These are phyloP conservation scores for Hipparchia sbordonii DNA, from an alignment of 2,888 invertebrate genomes.

Conservation along the genomic window DNA sequence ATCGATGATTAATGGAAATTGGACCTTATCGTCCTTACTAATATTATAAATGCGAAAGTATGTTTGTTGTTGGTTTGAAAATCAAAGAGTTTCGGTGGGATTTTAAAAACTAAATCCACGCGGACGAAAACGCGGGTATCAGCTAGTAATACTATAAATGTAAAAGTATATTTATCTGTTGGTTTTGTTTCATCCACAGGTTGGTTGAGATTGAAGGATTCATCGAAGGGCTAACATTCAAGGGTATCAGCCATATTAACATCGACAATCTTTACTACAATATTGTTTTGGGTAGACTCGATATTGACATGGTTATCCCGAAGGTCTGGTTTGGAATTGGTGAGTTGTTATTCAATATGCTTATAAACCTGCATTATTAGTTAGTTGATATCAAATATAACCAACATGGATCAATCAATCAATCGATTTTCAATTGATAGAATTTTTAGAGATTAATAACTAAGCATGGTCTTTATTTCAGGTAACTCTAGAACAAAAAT, in stretches of 20 bases:
- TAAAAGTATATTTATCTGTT: not conserved
- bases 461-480: not conserved
- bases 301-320: conserved; percentile 1
- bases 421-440: no score
- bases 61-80: not conserved
- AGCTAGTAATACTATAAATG: not conserved
- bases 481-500: not conserved
- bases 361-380: no score
- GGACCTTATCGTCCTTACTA: not conserved
- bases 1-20: not conserved
- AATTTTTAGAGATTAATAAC: no score
- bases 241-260: not conserved
- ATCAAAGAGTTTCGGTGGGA: no score
- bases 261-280: conserved; percentile 14
- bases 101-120: no score
- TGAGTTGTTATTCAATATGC: not conserved
- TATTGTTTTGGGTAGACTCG: conserved; percentile 7
- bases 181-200: not conserved
- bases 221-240: not conserved
- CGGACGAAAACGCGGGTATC: no score
- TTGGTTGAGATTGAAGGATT: not conserved
- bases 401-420: no score
- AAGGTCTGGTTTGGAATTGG: not conserved
- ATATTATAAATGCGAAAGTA: not conserved
- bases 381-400: no score